Base-by-base conservation (phyloP, 2,113 vertebrate genomes). In the Coryphaenoides rupestris region DNA sequence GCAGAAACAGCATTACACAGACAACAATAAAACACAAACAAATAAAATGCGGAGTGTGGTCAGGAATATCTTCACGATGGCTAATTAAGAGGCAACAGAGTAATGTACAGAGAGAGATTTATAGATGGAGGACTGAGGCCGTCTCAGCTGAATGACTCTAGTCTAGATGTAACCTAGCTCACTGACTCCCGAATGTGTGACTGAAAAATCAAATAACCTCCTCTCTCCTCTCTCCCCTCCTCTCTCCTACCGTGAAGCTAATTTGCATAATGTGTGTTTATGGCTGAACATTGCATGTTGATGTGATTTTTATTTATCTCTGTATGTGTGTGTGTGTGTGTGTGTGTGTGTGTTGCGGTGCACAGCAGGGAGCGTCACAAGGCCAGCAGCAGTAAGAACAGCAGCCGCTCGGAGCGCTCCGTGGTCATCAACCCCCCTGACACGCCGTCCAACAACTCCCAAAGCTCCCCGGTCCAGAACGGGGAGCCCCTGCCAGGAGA, bases 291-390 rank as follows among this genome's bases (percentile, higher is more conserved):
- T n/a, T 47, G 40, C n/a, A 58, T 68, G 9, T 12, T 3, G 19
- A 17, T 23, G 19, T 2, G 19, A 14, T 46, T 14, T 5, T 21
- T 54, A 13, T 24, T n/a, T 46, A 15, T 7, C 28, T 46, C 23
- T 21, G 47, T 7, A 19, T 2, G 21, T 46, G 62, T 17, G 56
- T 50, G 64, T 49, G 24, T 55, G 60, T 56, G 50, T 63, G 53
- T 46, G 58, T 54, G 57, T 22, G 45, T n/a, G 16, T 53, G 56
- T 17, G 21, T 5, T 45, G 91, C 91, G 21, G 89, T 92, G 78
- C 93, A 93, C 83, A 94, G 90, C 49, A 91, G 93, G 28, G 94
- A 96, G 71, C 92, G 94, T 64, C 93, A 95, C 84, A 96, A 94
- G 86, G 90, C 91, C 0, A 89, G 93, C 53, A 93, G 84, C 89